These are phyloP conservation scores for Callosobruchus maculatus DNA, from an alignment of 2,888 invertebrate species.

Conservation along the genomic window DNA sequence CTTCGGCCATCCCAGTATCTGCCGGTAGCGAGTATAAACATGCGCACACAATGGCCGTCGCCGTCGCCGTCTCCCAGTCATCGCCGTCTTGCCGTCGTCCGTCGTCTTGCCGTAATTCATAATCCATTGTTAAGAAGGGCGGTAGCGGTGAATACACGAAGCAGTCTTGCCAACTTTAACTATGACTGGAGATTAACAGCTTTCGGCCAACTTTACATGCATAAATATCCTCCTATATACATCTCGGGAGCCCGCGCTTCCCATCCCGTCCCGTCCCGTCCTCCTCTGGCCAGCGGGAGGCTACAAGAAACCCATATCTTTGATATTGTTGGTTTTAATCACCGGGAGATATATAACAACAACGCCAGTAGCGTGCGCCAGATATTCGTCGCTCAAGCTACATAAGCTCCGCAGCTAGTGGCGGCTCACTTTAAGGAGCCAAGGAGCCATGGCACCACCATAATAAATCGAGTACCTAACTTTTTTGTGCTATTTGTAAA, in stretches of 20 bases:
- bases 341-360: background rate
- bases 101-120: constrained; percentile 38
- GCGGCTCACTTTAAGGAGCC: no score
- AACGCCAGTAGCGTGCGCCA: background rate
- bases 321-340: background rate
- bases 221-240: constrained; percentile 45
- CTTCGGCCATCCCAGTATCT: constrained; percentile 12
- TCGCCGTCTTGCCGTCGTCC: constrained; percentile 28
- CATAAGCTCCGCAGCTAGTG: no score
- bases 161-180: constrained; percentile 43
- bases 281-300: background rate
- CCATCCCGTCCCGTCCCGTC: no score
- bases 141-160: constrained; percentile 37
- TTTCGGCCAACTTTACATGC: constrained; percentile 46
- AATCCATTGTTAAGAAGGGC: constrained; percentile 40
- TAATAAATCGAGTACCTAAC: no score
- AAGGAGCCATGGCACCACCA: no score
- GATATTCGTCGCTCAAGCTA: background rate
- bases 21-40: background rate
- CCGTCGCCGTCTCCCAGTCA: constrained; percentile 1
- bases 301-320: background rate
- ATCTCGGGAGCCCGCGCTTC: constrained; percentile 32
- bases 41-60: background rate
- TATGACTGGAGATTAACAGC: constrained; percentile 45
- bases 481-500: no score